Conservation (phyloP, 2,888 invertebrate species). For the Hesperia comma region DNA sequence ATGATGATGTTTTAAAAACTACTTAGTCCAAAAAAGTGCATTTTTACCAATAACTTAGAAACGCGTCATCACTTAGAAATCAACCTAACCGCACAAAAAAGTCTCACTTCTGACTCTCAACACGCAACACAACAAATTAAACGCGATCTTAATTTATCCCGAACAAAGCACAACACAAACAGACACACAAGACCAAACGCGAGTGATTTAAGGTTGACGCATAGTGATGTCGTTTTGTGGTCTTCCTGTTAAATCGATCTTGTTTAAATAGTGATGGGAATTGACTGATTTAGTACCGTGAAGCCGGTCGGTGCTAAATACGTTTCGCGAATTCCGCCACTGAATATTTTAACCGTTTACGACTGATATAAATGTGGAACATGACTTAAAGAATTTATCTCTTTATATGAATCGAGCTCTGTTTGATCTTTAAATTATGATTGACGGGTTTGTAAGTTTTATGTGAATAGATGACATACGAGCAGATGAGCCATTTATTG, state of each 20-base stretch:
- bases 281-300: slow-evolving; percentile 67
- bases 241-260: slow-evolving; percentile 65
- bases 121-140: slow-evolving; percentile 32
- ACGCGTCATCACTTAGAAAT: background rate
- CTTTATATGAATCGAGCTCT: background rate
- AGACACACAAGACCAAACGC: slow-evolving; percentile 48
- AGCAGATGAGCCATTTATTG: too few relatives aligned
- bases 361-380: slow-evolving; percentile 4
- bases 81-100: slow-evolving; percentile 11
- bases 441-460: background rate
- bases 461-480: too few relatives aligned
- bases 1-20: too few relatives aligned
- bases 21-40: too few relatives aligned
- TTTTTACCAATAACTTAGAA: too few relatives aligned
- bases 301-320: slow-evolving; percentile 39
- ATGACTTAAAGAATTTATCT: background rate
- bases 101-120: slow-evolving; percentile 10
- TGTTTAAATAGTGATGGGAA: slow-evolving; percentile 66
- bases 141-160: slow-evolving; percentile 43
- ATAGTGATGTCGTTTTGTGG: slow-evolving; percentile 42
- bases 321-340: slow-evolving; percentile 34
- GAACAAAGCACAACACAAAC: slow-evolving; percentile 31
- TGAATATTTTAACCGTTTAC: slow-evolving; percentile 28
- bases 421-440: slow-evolving; percentile 7
- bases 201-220: slow-evolving; percentile 67